Conservation (phyloP, 2,888 invertebrate genomes). For the Anarsia innoxiella region DNA sequence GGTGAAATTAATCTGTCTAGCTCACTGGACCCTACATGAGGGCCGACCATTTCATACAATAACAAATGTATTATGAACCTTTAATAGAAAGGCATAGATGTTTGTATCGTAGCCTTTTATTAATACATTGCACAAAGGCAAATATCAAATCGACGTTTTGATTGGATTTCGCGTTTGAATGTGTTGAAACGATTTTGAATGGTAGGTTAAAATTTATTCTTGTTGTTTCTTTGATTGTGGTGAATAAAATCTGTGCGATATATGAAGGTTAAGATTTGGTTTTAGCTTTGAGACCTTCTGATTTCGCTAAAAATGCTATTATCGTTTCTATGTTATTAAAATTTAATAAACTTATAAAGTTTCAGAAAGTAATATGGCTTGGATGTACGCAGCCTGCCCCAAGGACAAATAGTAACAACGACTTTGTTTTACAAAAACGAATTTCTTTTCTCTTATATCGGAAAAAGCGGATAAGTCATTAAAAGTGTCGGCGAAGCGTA, state of each 20-base stretch:
- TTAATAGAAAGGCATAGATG: constrained; percentile 40
- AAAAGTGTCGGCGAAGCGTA: constrained; percentile 64
- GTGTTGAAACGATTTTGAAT: no score
- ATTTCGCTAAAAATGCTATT: no score
- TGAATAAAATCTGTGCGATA: no score
- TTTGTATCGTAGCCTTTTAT: constrained; percentile 49
- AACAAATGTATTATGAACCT: constrained; percentile 50
- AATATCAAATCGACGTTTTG: constrained; percentile 41
- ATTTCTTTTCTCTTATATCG: constrained; percentile 38
- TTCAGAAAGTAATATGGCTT: background rate
- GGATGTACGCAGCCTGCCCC: constrained; percentile 2
- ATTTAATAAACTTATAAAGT: no score
- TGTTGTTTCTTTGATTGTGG: no score
- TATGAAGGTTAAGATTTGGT: no score
- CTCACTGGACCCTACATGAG: constrained; percentile 33
- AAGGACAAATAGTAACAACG: constrained; percentile 18
- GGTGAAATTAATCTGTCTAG: constrained; percentile 48
- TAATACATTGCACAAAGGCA: constrained; percentile 49
- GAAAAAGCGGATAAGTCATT: constrained; percentile 66
- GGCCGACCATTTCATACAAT: constrained; percentile 57
- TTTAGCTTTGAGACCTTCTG: no score
- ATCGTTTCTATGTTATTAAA: no score
- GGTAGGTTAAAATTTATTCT: no score
- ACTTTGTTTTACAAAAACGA: constrained; percentile 35
- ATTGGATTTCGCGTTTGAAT: constrained; percentile 62